A percentile compares a stretch with the other conserved stretches of the same genome.
phyloP scores from a whole-genome alignment of 2,797 vertebrate genomes.

The Orientallactaga sibirica region DNA sequence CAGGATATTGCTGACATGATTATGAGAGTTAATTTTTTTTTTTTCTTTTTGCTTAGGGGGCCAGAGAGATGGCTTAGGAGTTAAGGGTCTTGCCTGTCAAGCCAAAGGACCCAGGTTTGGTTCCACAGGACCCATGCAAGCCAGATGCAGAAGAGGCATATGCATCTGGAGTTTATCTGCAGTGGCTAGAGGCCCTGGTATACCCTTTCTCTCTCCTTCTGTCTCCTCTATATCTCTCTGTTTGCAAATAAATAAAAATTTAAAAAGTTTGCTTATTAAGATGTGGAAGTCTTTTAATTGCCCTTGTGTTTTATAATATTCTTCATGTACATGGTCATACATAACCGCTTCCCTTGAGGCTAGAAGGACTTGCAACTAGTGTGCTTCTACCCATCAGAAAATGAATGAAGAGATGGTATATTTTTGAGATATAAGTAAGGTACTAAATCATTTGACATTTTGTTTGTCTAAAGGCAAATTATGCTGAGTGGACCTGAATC shows the following conservation, averaged over 20 bases:
- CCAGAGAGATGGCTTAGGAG: no score
- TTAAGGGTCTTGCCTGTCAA: no score
- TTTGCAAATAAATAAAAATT: neutral
- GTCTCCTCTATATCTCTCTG: no score
- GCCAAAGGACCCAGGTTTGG: no score
- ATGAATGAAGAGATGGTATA: neutral
- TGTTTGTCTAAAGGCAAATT: neutral
- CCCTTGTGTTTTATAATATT: fast-evolving
- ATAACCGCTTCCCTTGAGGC: neutral
- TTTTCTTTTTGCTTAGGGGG: no score
- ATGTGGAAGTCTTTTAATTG: neutral
- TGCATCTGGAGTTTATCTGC: no score
- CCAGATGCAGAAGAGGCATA: no score
- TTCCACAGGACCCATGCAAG: no score
- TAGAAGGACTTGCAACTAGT: neutral
- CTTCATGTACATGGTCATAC: fast-evolving
- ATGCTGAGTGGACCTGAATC: neutral
- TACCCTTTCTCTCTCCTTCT: no score
- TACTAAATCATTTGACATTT: neutral
- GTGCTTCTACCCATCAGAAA: neutral
- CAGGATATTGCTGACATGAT: neutral
- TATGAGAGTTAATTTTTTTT: neutral
- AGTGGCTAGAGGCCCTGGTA: no score
- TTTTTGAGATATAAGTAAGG: neutral
- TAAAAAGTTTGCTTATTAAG: neutral